Evolutionary conservation across 2,113 vertebrate genomes (phyloP), one percentile per base, ranked within the genome.

Genomic region (Thunnus maccoyii): DNA sequence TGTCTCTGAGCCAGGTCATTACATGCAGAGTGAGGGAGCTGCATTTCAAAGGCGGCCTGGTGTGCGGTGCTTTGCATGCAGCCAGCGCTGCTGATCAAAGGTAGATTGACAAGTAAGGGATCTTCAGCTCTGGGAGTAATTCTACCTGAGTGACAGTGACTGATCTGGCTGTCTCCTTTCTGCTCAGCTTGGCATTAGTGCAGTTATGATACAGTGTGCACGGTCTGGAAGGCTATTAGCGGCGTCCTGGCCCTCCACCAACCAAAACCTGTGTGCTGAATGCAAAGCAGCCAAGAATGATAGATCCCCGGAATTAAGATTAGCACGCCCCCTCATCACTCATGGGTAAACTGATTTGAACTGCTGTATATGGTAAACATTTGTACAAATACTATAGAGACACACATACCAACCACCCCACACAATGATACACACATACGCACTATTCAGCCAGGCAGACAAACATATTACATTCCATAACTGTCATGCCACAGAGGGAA

Each of bases 81-180:
- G 82, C 70, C 68, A 1, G 63, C 51, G 72, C 52, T 3, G 22
- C 87, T 80, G 87, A 88, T 92, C 84, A 89, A 83, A 90, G 80
- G 44, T 18, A 75, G 85, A 83, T 70, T 88, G 90, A 91, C 87
- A 67, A 86, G 86, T 80, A 83, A 85, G 72, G 69, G 74, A 86
- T 91, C 86, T 79, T 70, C 64, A 82, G 80, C 85, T 77, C 62
- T 58, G 72, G 68, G 78, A 85, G 86, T 89, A 89, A 92, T 90
- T 90, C 83, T 73, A 87, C 78, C 86, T 83, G 82, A 90, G 73
- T 88, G 92, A 84, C 88, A 80, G 50, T 86, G 89, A 90, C 88
- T 89, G 93, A 93, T 91, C 69, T 58, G 76, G 15, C 76, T 54
- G 74, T 66, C 75, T 90, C 78, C 81, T 54, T 52, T 76, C 81